Evolutionary conservation across 2,113 vertebrate species (phyloP).

Genomic region (Regulus satrapa): DNA sequence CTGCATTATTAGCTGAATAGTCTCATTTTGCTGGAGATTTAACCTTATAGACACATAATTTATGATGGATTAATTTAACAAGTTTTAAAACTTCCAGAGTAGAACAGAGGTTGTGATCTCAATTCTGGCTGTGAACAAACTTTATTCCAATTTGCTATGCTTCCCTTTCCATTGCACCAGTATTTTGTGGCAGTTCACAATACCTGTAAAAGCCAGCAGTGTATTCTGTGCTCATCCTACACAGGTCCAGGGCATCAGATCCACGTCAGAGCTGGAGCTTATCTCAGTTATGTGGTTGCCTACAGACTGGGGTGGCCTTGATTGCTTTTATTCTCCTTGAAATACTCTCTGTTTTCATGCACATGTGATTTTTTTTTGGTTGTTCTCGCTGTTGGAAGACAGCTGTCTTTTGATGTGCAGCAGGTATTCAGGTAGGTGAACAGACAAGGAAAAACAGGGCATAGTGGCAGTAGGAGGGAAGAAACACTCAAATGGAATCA

Average conservation of each 20-base stretch:
- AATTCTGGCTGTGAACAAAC: neutral
- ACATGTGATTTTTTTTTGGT: rapidly evolving
- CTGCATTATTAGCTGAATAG: neutral
- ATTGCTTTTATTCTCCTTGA: neutral
- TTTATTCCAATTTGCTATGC: neutral
- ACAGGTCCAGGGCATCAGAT: neutral
- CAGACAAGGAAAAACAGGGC: neutral
- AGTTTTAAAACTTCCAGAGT: neutral
- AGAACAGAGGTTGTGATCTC: neutral
- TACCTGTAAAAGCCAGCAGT: neutral
- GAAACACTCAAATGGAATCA: neutral
- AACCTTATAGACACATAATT: neutral
- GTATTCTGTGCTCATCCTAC: neutral
- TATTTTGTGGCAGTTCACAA: neutral
- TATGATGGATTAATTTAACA: neutral
- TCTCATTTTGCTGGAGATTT: neutral
- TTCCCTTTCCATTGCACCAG: neutral
- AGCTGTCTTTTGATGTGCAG: neutral
- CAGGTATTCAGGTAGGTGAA: neutral
- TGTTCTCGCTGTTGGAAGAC: neutral
- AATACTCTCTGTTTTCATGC: neutral
- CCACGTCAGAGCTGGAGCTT: neutral
- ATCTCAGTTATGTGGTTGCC: neutral
- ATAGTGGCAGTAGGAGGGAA: neutral
- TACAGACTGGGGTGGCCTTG: neutral